Base-by-base conservation (phyloP, 53 echinoderm and acorn worm genomes). In the Patiria pectinifera region DNA sequence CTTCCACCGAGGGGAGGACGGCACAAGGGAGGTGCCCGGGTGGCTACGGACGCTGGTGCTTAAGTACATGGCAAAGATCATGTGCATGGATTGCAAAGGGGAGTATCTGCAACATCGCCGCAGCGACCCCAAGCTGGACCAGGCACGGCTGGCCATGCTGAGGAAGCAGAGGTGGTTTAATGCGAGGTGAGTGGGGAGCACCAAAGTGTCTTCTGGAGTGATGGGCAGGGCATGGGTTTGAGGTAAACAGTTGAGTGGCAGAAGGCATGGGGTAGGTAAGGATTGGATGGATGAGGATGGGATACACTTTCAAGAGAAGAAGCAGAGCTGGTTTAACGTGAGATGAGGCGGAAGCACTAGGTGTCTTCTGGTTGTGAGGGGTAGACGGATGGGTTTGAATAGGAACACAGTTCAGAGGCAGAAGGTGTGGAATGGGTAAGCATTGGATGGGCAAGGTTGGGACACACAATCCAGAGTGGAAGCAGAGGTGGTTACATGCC, bases 11-110 rank as follows among this genome's bases (percentile, higher is more conserved):
- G 95, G 95, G 60, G 92, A 93, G 24, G 93, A 81, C 47, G 90
- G 87, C 45, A 63, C 43, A 15, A 2, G 81, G 18, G 86, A 97
- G 76, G 99, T 99, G 14, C 99, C 99, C 7, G 76, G 74, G 2
- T 99, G 99, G 99, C 92, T 99, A 23, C 93, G 94, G 53, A 93
- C 91, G 75, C 70, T 97, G 49, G 94, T 97, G 78, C 94, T 99
- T 35, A 93, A 93, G 72, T 99, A 99, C 94, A 69, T 97, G 75
- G 97, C 97, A 4, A 93, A 93, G 47, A 66, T 98, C 91, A 80
- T 97, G 93, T 94, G 95, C 71, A 97, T 97, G 96, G 96, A 93
- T 22, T 93, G 93, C 62, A 83, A 87, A 75, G 80, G 93, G 35
- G 88, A 85, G 71, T 87, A 93, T 72, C 14, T 93, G 21, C 88